Percentiles rank a stretch among this genome's conserved stretches.
phyloP scores from a whole-genome alignment of 2,113 vertebrate species.

The Scolopax mira region DNA sequence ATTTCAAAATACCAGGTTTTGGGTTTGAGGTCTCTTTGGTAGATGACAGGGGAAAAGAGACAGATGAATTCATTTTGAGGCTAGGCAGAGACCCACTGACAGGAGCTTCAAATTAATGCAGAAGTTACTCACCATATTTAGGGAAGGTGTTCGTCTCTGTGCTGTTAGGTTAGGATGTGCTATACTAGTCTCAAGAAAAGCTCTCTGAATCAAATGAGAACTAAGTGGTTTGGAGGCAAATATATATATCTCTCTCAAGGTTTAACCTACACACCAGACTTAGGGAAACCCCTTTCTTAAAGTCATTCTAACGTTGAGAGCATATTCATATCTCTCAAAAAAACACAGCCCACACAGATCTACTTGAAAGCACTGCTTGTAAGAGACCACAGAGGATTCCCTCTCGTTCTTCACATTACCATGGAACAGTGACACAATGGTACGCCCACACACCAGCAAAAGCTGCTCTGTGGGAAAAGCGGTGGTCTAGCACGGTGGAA shows the following conservation, averaged over 20 bases:
- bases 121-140: slow-evolving; percentile 67
- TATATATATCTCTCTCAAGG: slow-evolving; percentile 37
- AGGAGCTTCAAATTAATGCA: not conserved
- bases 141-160: not conserved
- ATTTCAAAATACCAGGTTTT: not conserved
- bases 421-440: slow-evolving; percentile 63
- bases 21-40: not conserved
- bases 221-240: slow-evolving; percentile 62
- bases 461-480: slow-evolving; percentile 60
- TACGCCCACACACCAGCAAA: not conserved
- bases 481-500: slow-evolving; percentile 63
- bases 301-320: slow-evolving; percentile 36
- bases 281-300: slow-evolving; percentile 76
- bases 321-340: slow-evolving; percentile 59
- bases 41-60: not conserved
- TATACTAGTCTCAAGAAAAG: not conserved
- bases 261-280: slow-evolving; percentile 64
- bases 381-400: slow-evolving; percentile 78
- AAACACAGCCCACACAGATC: slow-evolving; percentile 58
- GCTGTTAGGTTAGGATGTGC: not conserved
- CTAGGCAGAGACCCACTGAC: not conserved
- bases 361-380: slow-evolving; percentile 64
- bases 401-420: slow-evolving; percentile 58
- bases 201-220: slow-evolving; percentile 68
- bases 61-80: not conserved